Percentiles rank a stretch among this genome's conserved stretches.
These are phyloP conservation scores for Acronicta psi DNA, from an alignment of 2,888 invertebrate genomes.

Conservation along the genomic window DNA sequence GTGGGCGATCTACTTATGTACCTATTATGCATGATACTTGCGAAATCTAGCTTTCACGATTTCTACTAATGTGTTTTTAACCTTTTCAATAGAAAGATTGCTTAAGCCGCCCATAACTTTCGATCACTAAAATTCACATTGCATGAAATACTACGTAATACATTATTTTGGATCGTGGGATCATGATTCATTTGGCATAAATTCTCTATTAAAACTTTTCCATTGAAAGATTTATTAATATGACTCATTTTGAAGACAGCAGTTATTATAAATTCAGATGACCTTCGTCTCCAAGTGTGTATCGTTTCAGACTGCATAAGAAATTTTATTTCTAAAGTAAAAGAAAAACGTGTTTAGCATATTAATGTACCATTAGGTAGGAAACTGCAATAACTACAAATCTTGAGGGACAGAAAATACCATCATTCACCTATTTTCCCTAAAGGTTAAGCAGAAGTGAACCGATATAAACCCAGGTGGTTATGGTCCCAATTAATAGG, in stretches of 20 bases:
- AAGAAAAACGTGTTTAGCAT: slow-evolving; percentile 1
- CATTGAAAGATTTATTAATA: slow-evolving; percentile 52
- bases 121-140: slow-evolving; percentile 16
- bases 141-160: slow-evolving; percentile 35
- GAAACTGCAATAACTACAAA: too few relatives aligned
- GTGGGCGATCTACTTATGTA: slow-evolving; percentile 20
- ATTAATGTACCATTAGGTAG: neutral
- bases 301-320: slow-evolving; percentile 20
- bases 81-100: slow-evolving; percentile 13
- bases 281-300: slow-evolving; percentile 27
- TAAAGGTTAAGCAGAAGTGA: too few relatives aligned
- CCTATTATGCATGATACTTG: slow-evolving; percentile 1
- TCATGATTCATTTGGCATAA: slow-evolving; percentile 46
- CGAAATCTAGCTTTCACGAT: slow-evolving; percentile 29
- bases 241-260: slow-evolving; percentile 48
- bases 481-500: too few relatives aligned
- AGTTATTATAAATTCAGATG: slow-evolving; percentile 40
- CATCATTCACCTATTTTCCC: too few relatives aligned
- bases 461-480: too few relatives aligned
- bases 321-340: slow-evolving; percentile 23
- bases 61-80: slow-evolving; percentile 18
- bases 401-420: too few relatives aligned
- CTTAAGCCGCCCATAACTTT: slow-evolving; percentile 12
- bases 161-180: slow-evolving; percentile 36
- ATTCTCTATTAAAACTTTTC: slow-evolving; percentile 44